Base-by-base conservation (phyloP, 2,797 vertebrate species). In the Sternotherus odoratus region DNA sequence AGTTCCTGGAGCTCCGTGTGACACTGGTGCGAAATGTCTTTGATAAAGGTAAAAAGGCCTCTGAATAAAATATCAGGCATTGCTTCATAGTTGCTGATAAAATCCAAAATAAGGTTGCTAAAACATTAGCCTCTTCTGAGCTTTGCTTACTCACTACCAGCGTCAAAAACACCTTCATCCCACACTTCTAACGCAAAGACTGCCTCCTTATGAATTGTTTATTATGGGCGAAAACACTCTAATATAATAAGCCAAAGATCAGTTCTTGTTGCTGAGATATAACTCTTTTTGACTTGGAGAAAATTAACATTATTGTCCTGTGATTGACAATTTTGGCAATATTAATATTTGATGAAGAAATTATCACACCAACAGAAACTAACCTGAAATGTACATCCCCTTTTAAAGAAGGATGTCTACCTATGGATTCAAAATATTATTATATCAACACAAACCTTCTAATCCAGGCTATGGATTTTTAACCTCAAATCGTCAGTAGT, bases 121-220 rank as follows among this genome's bases (percentile, higher is more conserved):
- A 92, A 93, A 88, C 93, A 95, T 96, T 83, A 91, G 94, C 93
- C 96, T 94, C 88, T 81, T 90, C 91, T 77, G 91, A 83, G 93
- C 91, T 82, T 74, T 95, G 94, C 95, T 97, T 95, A 93, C 97
- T 96, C 95, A 96, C 93, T 95, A 94, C 75, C 72, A 94, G 91
- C 86, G 95, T 96, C 96, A 95, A 96, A 92, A 94, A 91, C 91
- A 95, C 97, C 95, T 96, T 93, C 96, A 93, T 92, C 95, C 95
- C 94, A 96, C 95, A 95, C 95, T 88, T 48, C n/a, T 79, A 96
- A 93, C 86, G 93, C 96, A 97, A 95, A 96, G 93, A 86, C 92
- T 93, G 93, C 95, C 92, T 96, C 92, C 90, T 94, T 93, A 97
- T 86, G 95, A 96, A 92, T 74, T 19, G 75, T 79, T 87, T 85